Base-by-base conservation (phyloP, 2,888 invertebrate species). In the Panopea generosa region DNA sequence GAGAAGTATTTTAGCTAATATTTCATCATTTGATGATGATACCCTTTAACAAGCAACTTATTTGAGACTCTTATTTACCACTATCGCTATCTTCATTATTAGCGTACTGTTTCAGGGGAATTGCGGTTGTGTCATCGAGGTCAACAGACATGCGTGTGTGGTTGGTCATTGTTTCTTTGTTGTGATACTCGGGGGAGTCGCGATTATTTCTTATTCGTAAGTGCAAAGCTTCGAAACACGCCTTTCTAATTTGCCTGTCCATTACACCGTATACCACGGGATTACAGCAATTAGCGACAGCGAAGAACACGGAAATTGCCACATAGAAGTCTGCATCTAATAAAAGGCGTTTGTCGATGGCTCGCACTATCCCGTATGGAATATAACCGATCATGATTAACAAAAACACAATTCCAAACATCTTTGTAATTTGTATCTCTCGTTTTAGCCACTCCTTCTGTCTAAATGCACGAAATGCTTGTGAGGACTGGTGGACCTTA, bases 371-470 rank as follows among this genome's bases (percentile, higher is more conserved):
- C 26, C 91, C 90, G 71, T 92, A 92, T 1, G 91, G 91, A 38
- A 91, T 77, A 77, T 90, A 92, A 29, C 91, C 92, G 33, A 91
- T 78, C 74, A 91, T 84, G 55, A 92, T 91, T 57, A 91, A 84
- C 29, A 91, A 77, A 63, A 92, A 92, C 18, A 91, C 90, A 78
- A 91, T 87, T 61, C 91, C 92, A 81, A 92, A 92, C 92, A 92
- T 92, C 80, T 91, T 91, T n/a, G 92, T 92, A 52, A 92, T 91
- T 78, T 91, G 90, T 52, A 92, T 89, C 77, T 92, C 92, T 16
- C 91, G 84, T 56, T 88, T 78, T 14, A 91, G 83, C 88, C 88
- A 88, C 68, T 89, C 88, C 45, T 87, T 85, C 47, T 88, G 87
- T 53, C 88, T 77, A 22, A 82, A 83, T 27, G 85, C 87, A 52